Conservation (phyloP, 2,888 invertebrate genomes). For the Daptonema setosum region DNA sequence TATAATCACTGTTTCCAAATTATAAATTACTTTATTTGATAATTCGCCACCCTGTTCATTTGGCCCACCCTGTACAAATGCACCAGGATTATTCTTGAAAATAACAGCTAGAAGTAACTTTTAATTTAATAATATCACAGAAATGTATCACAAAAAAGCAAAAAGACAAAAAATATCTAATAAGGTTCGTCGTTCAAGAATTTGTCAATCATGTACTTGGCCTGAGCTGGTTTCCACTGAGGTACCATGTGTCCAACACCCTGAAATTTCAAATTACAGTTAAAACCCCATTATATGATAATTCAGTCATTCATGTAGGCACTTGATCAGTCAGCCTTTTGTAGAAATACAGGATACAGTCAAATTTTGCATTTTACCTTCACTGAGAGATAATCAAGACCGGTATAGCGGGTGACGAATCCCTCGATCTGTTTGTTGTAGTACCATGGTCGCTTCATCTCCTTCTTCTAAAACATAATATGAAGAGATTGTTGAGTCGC, state of each 20-base stretch:
- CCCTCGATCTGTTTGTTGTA: conserved; percentile 8
- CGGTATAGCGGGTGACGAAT: conserved; percentile 4
- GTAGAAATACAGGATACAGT: too few relatives aligned
- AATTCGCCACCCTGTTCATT: too few relatives aligned
- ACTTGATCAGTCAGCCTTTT: too few relatives aligned
- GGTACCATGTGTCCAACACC: conserved; percentile 12
- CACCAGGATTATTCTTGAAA: too few relatives aligned
- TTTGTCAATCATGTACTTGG: conserved; percentile 7
- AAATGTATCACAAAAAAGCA: not conserved
- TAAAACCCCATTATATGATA: not conserved
- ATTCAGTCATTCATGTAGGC: too few relatives aligned
- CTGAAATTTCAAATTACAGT: conserved; percentile 1
- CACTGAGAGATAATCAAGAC: conserved; percentile 6
- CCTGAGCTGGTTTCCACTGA: conserved; percentile 8
- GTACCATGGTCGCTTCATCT: conserved; percentile 4
- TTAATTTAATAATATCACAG: not conserved
- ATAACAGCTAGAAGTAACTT: too few relatives aligned
- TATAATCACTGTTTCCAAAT: too few relatives aligned
- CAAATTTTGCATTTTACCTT: too few relatives aligned
- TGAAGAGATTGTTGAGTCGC: too few relatives aligned
- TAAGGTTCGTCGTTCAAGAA: conserved; percentile 8
- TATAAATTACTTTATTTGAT: too few relatives aligned
- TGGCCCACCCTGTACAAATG: too few relatives aligned
- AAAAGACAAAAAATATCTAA: too few relatives aligned
- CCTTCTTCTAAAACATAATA: conserved; percentile 5